These are phyloP conservation scores for Monopis laevigella DNA, from an alignment of 2,888 invertebrate genomes.

Conservation along the genomic window DNA sequence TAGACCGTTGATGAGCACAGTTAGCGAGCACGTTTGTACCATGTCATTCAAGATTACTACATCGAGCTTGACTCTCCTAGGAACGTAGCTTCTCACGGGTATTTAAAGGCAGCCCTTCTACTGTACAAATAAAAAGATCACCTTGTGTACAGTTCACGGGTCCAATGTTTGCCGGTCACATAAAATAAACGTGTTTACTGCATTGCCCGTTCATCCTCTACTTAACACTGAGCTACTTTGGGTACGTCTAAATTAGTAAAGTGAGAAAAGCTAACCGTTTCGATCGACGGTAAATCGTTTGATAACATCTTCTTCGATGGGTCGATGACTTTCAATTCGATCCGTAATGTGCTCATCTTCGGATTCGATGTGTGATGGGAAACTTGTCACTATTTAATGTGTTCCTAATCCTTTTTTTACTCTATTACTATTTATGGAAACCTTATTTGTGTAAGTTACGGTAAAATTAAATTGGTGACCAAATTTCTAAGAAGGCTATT, in stretches of 20 bases:
- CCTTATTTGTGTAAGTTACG: no score
- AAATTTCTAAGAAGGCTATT: no score
- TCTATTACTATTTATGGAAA: no score
- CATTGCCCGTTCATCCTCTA: slow-evolving; percentile 52
- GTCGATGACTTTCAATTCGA: slow-evolving; percentile 41
- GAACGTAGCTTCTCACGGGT: slow-evolving; percentile 57
- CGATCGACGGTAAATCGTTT: slow-evolving; percentile 55
- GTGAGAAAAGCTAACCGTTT: slow-evolving; percentile 61
- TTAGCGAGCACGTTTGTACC: slow-evolving; percentile 24
- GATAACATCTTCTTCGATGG: slow-evolving; percentile 52
- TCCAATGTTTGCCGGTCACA: slow-evolving; percentile 52
- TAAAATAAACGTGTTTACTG: slow-evolving; percentile 58
- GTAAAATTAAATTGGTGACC: no score
- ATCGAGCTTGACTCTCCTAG: slow-evolving; percentile 12
- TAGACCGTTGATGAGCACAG: slow-evolving; percentile 37
- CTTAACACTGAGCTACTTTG: slow-evolving; percentile 61
- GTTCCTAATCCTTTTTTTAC: no score
- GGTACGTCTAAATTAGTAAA: slow-evolving; percentile 63
- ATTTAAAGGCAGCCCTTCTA: slow-evolving; percentile 53
- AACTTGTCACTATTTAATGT: slow-evolving; percentile 42
- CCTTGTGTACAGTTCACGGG: slow-evolving; percentile 64
- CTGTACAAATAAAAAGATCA: slow-evolving; percentile 58
- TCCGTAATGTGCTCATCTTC: slow-evolving; percentile 48
- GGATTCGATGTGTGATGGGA: slow-evolving; percentile 42
- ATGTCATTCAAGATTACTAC: slow-evolving; percentile 54